phyloP scores from a whole-genome alignment of 1,140 invertebrate genomes.

The Calliopsis andreniformis region DNA sequence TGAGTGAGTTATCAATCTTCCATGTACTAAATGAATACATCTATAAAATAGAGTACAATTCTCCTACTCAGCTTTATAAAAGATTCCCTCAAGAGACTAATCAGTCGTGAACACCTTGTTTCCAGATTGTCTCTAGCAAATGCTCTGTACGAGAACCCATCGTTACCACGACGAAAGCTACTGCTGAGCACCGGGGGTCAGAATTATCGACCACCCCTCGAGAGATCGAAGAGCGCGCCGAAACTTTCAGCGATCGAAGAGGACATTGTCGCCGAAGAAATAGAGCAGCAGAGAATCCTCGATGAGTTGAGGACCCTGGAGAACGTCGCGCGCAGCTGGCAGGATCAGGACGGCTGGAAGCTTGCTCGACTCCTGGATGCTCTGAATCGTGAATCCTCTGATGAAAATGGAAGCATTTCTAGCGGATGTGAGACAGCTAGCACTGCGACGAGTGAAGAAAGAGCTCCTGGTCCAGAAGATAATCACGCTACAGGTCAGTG shows the following conservation, averaged over 20 bases:
- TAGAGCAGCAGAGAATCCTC: slow-evolving; percentile 81
- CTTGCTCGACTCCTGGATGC: slow-evolving; percentile 77
- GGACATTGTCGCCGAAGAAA: slow-evolving; percentile 91
- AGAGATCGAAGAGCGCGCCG: slow-evolving; percentile 96
- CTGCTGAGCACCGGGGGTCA: slow-evolving; percentile 89
- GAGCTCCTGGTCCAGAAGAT: slow-evolving; percentile 66
- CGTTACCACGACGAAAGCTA: slow-evolving; percentile 89
- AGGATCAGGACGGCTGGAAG: slow-evolving; percentile 78
- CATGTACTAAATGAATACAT: no score
- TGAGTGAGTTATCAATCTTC: no score
- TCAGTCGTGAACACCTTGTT: neutral
- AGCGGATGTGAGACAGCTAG: slow-evolving; percentile 90
- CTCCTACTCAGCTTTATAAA: no score
- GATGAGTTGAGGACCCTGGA: slow-evolving; percentile 77
- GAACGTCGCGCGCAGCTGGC: slow-evolving; percentile 77
- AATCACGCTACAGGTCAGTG: slow-evolving; percentile 52
- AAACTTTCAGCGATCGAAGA: slow-evolving; percentile 97
- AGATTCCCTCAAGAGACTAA: no score
- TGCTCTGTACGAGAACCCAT: slow-evolving; percentile 92
- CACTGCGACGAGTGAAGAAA: slow-evolving; percentile 82
- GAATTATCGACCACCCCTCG: slow-evolving; percentile 94
- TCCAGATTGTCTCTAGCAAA: slow-evolving; percentile 90
- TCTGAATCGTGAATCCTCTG: slow-evolving; percentile 79
- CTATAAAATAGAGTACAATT: no score
- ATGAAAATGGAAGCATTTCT: slow-evolving; percentile 89